These are phyloP conservation scores for Eupristina koningsbergeri DNA, from an alignment of 1,140 invertebrate genomes.

Conservation along the genomic window DNA sequence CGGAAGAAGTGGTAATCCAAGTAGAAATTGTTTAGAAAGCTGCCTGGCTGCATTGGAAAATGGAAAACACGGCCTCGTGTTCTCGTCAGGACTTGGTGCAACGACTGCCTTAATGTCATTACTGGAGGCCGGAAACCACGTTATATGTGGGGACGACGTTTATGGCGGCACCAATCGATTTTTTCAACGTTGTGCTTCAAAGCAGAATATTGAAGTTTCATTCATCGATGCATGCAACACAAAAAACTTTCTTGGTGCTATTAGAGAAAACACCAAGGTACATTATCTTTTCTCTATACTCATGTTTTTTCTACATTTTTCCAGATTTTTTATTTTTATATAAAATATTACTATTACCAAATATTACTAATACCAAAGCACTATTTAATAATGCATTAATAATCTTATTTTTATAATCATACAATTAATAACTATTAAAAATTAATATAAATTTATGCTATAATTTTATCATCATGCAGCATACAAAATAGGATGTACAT, in stretches of 20 bases:
- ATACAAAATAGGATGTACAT: too few species aligned
- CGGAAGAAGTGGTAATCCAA: slow-evolving; percentile 95
- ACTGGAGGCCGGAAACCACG: slow-evolving; percentile 89
- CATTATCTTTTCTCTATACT: too few species aligned
- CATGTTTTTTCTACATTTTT: too few species aligned
- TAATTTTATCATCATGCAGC: too few species aligned
- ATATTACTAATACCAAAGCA: too few species aligned
- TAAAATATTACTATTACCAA: too few species aligned
- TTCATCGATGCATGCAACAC: slow-evolving; percentile 88
- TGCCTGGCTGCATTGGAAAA: slow-evolving; percentile 93
- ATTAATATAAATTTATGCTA: too few species aligned
- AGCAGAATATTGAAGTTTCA: slow-evolving; percentile 81
- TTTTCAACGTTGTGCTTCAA: slow-evolving; percentile 77
- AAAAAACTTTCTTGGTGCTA: slow-evolving; percentile 78
- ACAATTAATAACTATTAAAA: too few species aligned
- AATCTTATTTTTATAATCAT: too few species aligned
- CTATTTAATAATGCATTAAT: too few species aligned
- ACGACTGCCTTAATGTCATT: slow-evolving; percentile 83
- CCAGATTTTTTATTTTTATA: too few species aligned
- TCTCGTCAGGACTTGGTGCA: slow-evolving; percentile 93
- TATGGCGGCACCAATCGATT: slow-evolving; percentile 93
- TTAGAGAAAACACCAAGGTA: slow-evolving; percentile 91
- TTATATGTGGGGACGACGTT: slow-evolving; percentile 93
- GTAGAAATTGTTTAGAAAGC: slow-evolving; percentile 89
- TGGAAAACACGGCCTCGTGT: slow-evolving; percentile 89